phyloP scores from a whole-genome alignment of 2,113 vertebrate species.

The Phyllopteryx taeniolatus region DNA sequence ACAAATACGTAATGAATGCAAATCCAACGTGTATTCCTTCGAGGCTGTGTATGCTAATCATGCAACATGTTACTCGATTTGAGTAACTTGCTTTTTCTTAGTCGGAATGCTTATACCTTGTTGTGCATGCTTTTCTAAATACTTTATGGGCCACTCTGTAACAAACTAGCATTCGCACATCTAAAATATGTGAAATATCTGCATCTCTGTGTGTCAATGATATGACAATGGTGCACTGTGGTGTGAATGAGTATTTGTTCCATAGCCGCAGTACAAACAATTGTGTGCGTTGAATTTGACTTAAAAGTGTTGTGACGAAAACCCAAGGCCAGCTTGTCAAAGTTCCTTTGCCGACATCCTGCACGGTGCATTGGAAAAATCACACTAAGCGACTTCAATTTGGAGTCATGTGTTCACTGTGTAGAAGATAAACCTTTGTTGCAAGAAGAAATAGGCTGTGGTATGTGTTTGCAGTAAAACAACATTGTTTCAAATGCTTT shows the following conservation, averaged over 20 bases:
- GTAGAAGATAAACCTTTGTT: too few species aligned
- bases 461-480: too few species aligned
- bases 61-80: too few species aligned
- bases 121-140: neutral
- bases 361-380: too few species aligned
- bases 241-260: neutral
- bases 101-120: neutral
- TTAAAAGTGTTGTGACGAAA: neutral
- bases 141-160: neutral
- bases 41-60: too few species aligned
- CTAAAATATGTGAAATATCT: neutral
- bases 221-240: neutral
- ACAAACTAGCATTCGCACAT: neutral
- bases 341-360: neutral
- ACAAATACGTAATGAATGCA: too few species aligned
- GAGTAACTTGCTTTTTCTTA: neutral
- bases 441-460: too few species aligned
- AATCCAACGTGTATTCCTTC: too few species aligned
- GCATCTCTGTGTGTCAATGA: neutral
- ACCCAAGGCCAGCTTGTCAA: neutral
- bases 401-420: too few species aligned
- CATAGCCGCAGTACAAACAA: neutral
- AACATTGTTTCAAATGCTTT: too few species aligned
- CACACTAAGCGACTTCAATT: too few species aligned
- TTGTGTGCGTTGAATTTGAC: neutral